Evolutionary conservation across 2,797 vertebrate genomes (phyloP).

Genomic region (Ciconia nigra): DNA sequence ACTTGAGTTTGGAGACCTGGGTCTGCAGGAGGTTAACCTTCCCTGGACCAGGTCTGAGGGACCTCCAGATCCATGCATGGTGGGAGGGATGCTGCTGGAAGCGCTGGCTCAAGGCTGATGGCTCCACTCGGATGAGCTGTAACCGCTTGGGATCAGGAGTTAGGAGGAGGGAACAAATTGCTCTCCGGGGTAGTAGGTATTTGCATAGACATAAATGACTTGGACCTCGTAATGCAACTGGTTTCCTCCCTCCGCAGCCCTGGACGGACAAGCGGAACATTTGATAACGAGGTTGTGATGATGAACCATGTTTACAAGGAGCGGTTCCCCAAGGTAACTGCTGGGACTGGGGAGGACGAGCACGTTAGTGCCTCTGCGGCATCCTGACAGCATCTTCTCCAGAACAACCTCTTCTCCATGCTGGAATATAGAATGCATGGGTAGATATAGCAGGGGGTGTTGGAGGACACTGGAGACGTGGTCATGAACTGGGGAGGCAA

Average conservation of each 20-base stretch:
- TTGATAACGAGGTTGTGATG: slow-evolving; percentile 97
- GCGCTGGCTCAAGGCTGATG: background rate
- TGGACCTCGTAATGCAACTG: accelerated
- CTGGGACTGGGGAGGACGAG: background rate
- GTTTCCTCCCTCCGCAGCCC: slow-evolving; percentile 77
- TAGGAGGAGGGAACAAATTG: background rate
- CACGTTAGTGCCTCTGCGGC: accelerated
- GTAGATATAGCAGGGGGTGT: background rate
- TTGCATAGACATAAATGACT: background rate
- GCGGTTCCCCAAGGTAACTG: slow-evolving; percentile 92
- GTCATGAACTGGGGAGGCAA: background rate
- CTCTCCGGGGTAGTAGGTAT: background rate
- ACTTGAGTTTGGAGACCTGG: background rate
- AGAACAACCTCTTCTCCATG: background rate
- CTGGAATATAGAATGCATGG: background rate
- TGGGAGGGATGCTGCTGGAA: background rate
- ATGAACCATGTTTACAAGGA: slow-evolving; percentile 99
- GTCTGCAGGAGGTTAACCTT: background rate
- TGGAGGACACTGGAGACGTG: background rate
- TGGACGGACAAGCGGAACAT: slow-evolving; percentile 85
- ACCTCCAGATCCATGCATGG: background rate
- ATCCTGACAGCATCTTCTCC: background rate
- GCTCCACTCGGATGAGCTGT: background rate
- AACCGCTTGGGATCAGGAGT: background rate
- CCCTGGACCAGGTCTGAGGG: background rate